phyloP scores from a whole-genome alignment of 2,888 invertebrate genomes.

The Drosophila formosana region DNA sequence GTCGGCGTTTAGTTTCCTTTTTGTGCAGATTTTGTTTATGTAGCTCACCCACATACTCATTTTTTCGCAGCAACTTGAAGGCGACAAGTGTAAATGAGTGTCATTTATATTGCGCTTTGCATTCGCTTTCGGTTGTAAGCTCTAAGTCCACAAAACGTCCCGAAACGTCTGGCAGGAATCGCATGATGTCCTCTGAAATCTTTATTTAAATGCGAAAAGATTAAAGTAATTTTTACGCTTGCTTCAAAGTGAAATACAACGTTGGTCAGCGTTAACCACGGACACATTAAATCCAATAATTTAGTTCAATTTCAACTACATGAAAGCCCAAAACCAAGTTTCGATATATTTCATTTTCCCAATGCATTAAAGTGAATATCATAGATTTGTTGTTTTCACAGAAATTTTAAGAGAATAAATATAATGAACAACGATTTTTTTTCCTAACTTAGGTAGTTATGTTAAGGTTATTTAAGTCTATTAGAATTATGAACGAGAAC shows the following conservation, averaged over 20 bases:
- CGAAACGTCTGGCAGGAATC: conserved; percentile 13
- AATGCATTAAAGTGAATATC: not conserved
- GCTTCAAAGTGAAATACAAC: not conserved
- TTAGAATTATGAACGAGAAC: too few species aligned
- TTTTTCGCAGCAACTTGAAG: conserved; percentile 20
- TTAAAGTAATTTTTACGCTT: conserved; percentile 19
- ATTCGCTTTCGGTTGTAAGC: conserved; percentile 31
- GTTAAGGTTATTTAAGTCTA: too few species aligned
- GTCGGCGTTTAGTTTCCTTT: conserved; percentile 65
- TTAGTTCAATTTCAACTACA: conserved; percentile 5
- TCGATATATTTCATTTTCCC: not conserved
- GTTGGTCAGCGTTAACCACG: conserved; percentile 9
- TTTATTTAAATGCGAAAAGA: conserved; percentile 41
- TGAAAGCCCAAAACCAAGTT: conserved; percentile 16
- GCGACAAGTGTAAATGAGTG: conserved; percentile 72
- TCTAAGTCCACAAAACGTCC: conserved; percentile 20
- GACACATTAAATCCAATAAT: conserved; percentile 3
- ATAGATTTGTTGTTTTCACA: too few species aligned
- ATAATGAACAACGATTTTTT: too few species aligned
- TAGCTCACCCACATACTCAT: conserved; percentile 25
- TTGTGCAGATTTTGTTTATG: conserved; percentile 50
- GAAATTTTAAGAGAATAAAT: too few species aligned
- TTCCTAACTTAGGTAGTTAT: too few species aligned
- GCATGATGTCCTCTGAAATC: conserved; percentile 2
- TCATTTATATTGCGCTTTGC: conserved; percentile 62